These are phyloP conservation scores for Drosophila meridiana DNA, from an alignment of 2,888 invertebrate species.

Conservation along the genomic window DNA sequence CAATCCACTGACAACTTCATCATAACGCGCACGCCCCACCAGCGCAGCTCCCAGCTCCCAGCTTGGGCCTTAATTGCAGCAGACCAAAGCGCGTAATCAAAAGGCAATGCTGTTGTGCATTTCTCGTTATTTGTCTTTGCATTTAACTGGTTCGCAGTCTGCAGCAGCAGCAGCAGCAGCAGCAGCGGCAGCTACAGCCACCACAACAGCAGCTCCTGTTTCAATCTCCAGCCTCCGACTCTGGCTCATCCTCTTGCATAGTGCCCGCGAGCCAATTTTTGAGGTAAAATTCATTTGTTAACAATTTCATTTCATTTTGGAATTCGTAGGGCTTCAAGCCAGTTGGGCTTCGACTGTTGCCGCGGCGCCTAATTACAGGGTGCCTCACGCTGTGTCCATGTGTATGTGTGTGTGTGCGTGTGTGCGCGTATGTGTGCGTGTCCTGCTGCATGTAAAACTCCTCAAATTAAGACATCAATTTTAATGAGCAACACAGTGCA, in stretches of 20 bases:
- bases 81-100: conserved; percentile 65
- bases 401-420: conserved; percentile 19
- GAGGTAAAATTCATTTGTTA: conserved; percentile 77
- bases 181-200: conserved; percentile 8
- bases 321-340: conserved; percentile 22
- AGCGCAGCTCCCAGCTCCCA: conserved; percentile 13
- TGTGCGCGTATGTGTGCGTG: conserved; percentile 42
- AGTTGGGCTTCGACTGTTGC: conserved; percentile 32
- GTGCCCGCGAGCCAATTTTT: conserved; percentile 68
- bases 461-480: conserved; percentile 78
- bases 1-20: conserved; percentile 74
- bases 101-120: conserved; percentile 48
- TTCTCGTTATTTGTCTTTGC: conserved; percentile 75
- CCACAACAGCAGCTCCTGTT: conserved; percentile 3
- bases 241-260: conserved; percentile 21
- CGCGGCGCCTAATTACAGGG: conserved; percentile 78
- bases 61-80: conserved; percentile 57
- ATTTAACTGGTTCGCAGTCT: conserved; percentile 59
- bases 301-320: conserved; percentile 72
- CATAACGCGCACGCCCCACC: conserved; percentile 65
- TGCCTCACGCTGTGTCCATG: conserved; percentile 39
- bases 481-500: conserved; percentile 73
- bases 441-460: conserved; percentile 70
- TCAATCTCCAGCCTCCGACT: not conserved
- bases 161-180: conserved; percentile 14